phyloP scores from a whole-genome alignment of 2,113 vertebrate genomes.

The Taxidea taxus region DNA sequence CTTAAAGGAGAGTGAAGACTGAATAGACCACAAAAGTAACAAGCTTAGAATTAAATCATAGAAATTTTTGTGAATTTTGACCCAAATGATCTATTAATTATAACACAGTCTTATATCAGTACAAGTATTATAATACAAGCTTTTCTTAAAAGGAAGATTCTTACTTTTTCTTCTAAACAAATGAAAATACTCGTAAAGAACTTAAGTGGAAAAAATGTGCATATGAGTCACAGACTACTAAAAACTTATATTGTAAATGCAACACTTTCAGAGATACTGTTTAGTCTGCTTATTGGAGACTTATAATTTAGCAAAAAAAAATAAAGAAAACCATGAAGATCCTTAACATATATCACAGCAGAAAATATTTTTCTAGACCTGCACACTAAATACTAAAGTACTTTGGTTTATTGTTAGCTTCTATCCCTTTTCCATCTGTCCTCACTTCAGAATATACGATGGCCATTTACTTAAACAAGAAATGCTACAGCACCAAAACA shows the following conservation, averaged over 20 bases:
- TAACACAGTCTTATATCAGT: background rate
- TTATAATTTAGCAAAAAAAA: background rate
- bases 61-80: background rate
- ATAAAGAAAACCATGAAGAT: background rate
- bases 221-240: background rate
- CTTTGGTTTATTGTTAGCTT: background rate
- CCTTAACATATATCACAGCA: background rate
- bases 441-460: background rate
- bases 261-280: background rate
- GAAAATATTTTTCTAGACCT: background rate
- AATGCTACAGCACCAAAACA: background rate
- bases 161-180: background rate
- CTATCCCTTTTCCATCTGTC: background rate
- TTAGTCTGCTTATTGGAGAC: background rate
- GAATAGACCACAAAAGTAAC: background rate
- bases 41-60: background rate
- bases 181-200: background rate
- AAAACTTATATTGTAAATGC: constrained; percentile 1
- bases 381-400: background rate
- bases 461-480: background rate
- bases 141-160: background rate
- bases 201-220: background rate
- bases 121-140: background rate
- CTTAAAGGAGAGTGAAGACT: background rate
- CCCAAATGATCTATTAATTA: background rate